Conservation (phyloP, 1,140 invertebrate genomes). For the Caenorhabditis elegans region WBcel235 BX284605.5:11416501-11417000, state of each 20-base stretch:
- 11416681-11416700: background rate
- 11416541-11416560: background rate
- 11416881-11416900: background rate
- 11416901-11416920: background rate
- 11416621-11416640: background rate
- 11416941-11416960: background rate
- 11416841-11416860: constrained; percentile 19
- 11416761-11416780: no score
- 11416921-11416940: background rate
- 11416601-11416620: background rate
- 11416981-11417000: background rate
- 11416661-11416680: background rate
- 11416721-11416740: no score
- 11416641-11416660: background rate
- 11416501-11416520: background rate
- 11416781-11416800: background rate
- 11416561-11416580: constrained; percentile 8
- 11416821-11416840: constrained; percentile 1
- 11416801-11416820: background rate
- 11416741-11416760: no score
- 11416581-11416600: constrained; percentile 9
- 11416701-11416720: no score
- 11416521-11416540: background rate
- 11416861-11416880: constrained; percentile 20
- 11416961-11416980: background rate